Evolutionary conservation across 2,797 vertebrate genomes (phyloP).

Genomic region (Sphenopsis melanotis): DNA sequence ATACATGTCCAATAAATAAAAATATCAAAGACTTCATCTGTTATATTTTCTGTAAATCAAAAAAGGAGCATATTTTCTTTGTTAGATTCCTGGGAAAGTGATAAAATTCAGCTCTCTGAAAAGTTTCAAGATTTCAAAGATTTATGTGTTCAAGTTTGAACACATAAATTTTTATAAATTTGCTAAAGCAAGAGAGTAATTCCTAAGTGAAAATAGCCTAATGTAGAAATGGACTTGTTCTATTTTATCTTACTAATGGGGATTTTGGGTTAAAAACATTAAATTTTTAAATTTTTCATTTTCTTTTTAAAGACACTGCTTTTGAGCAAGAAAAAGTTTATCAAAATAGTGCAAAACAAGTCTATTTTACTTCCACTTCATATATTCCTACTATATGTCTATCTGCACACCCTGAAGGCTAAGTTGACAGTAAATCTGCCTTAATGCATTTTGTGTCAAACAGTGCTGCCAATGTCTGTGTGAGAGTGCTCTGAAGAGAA

Average conservation of each 20-base stretch:
- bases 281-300: background rate
- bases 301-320: background rate
- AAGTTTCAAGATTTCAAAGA: background rate
- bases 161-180: background rate
- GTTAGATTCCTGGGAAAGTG: background rate
- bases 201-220: background rate
- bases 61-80: background rate
- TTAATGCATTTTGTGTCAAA: background rate
- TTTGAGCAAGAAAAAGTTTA: background rate
- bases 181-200: background rate
- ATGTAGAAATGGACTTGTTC: background rate
- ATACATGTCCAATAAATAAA: background rate
- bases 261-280: background rate
- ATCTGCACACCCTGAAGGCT: background rate
- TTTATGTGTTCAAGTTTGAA: background rate
- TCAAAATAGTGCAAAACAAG: background rate
- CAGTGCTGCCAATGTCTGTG: background rate
- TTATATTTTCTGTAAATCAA: background rate
- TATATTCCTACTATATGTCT: background rate
- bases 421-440: background rate
- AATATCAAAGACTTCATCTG: accelerated
- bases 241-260: background rate
- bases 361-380: background rate
- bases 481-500: background rate
- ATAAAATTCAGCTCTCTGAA: background rate